Evolutionary conservation across 2,888 invertebrate genomes (phyloP).

Genomic region (Sussaba pulchella): DNA sequence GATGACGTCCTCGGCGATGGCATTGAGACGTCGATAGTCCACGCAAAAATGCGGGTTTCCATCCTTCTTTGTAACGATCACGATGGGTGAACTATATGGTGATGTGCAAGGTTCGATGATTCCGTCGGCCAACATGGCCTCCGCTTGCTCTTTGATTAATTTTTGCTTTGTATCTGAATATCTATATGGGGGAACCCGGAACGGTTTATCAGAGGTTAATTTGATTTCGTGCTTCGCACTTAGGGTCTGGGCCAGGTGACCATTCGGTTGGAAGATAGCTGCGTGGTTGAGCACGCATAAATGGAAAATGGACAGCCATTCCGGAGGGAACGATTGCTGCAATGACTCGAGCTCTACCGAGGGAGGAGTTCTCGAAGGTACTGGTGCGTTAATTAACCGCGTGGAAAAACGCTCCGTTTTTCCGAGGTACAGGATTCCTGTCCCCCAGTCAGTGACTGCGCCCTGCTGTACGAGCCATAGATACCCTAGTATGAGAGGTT

Average conservation of each 20-base stretch:
- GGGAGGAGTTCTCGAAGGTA: not conserved
- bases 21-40: constrained; percentile 71
- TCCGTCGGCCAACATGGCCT: not conserved
- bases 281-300: no score
- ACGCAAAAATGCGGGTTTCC: constrained; percentile 58
- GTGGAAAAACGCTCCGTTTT: not conserved
- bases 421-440: constrained; percentile 26
- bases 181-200: no score
- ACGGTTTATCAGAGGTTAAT: no score
- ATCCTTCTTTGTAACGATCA: constrained; percentile 31
- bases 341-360: no score
- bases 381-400: not conserved
- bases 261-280: no score
- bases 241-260: no score
- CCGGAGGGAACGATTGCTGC: not conserved
- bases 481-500: constrained; percentile 41
- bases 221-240: no score
- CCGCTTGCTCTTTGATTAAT: not conserved
- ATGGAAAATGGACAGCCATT: no score
- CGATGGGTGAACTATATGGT: constrained; percentile 2
- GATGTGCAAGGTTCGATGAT: constrained; percentile 12
- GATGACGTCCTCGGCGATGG: constrained; percentile 61
- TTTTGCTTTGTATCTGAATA: no score
- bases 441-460: constrained; percentile 27
- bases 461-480: constrained; percentile 43